A percentile compares a stretch with the other conserved stretches of the same genome.
Evolutionary conservation across 2,113 vertebrate genomes (phyloP).

Genomic region (Hipposideros armiger): DNA sequence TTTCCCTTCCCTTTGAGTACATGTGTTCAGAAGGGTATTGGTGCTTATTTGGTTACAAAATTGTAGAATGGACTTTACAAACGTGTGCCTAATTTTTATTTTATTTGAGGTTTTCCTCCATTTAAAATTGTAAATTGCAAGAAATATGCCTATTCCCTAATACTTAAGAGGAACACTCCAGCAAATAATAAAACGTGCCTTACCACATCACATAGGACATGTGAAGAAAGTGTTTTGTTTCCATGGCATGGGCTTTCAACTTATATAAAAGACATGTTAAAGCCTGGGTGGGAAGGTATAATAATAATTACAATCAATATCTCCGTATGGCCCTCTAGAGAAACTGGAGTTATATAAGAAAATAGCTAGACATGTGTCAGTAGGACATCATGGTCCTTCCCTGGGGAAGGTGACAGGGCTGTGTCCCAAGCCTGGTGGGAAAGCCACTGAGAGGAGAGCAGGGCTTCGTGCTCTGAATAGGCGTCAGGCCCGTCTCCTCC

Average conservation of each 20-base stretch:
- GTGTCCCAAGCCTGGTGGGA: background rate
- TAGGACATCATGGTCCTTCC: background rate
- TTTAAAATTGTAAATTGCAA: slow-evolving; percentile 33
- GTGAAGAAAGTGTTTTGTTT: background rate
- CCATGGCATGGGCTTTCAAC: background rate
- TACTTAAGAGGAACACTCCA: background rate
- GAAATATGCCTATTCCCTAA: background rate
- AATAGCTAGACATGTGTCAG: background rate
- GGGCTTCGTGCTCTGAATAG: background rate
- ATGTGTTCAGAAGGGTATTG: background rate
- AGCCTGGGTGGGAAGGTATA: background rate
- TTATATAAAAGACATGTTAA: background rate
- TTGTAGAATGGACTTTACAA: background rate
- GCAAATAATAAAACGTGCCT: background rate
- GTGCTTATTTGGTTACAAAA: background rate
- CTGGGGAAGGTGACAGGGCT: background rate
- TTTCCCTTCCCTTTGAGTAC: background rate
- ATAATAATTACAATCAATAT: background rate
- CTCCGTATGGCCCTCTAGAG: background rate
- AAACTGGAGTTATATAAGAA: background rate
- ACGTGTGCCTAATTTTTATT: background rate
- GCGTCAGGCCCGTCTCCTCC: background rate
- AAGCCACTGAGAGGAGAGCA: no score
- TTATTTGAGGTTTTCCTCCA: background rate
- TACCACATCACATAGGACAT: background rate